Evolutionary conservation across 2,888 invertebrate species (phyloP).

Genomic region (Zaprionus lineosus): DNA sequence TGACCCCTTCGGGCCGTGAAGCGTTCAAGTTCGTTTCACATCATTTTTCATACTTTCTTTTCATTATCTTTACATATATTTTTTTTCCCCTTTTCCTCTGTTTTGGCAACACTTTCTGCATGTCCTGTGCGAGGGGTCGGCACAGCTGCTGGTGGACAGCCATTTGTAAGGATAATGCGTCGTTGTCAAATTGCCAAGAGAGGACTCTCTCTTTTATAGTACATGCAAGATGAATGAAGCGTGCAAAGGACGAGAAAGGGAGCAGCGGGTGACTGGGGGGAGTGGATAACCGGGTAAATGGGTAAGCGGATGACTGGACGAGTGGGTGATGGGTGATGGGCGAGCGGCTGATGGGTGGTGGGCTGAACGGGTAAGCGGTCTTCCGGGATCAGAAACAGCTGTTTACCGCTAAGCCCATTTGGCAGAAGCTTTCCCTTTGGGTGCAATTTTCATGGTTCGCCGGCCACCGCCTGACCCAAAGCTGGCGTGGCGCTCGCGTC

Average conservation of each 20-base stretch:
- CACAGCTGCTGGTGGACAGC: constrained; percentile 51
- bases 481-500: no score
- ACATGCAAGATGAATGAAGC: background rate
- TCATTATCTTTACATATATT: background rate
- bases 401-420: constrained; percentile 48
- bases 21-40: constrained; percentile 29
- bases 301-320: background rate
- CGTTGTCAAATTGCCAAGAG: constrained; percentile 73
- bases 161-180: constrained; percentile 71
- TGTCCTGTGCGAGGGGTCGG: constrained; percentile 9
- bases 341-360: background rate
- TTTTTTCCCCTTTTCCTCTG: no score
- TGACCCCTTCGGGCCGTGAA: background rate
- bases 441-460: constrained; percentile 37
- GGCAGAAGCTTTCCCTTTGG: constrained; percentile 43
- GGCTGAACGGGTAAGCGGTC: background rate
- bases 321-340: background rate
- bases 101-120: no score
- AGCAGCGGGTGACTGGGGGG: background rate
- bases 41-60: constrained; percentile 63
- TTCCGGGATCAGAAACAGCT: constrained; percentile 34
- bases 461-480: constrained; percentile 32
- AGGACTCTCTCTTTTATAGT: constrained; percentile 14
- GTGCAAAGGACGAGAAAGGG: constrained; percentile 6
- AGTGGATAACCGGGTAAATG: background rate